Percentiles rank a stretch among this genome's conserved stretches.
phyloP scores from a whole-genome alignment of 2,113 vertebrate species.

The Sebastes schlegelii region DNA sequence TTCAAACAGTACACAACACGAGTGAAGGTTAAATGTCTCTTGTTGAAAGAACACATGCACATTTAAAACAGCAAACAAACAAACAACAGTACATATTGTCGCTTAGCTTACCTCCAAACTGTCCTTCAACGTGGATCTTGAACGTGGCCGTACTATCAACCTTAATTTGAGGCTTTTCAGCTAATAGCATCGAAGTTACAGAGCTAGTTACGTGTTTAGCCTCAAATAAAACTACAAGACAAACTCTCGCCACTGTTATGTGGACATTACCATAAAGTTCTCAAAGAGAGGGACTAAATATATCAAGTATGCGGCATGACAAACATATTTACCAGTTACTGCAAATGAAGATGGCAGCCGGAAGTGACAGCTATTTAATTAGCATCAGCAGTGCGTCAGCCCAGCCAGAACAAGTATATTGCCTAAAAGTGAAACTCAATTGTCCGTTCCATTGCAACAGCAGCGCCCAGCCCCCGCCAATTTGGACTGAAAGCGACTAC shows the following conservation, averaged over 20 bases:
- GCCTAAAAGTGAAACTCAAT: no score
- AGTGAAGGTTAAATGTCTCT: not conserved
- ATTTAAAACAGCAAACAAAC: not conserved
- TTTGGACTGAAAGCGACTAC: no score
- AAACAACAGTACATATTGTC: not conserved
- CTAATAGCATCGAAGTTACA: not conserved
- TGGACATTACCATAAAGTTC: no score
- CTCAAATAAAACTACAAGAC: not conserved
- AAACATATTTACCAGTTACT: no score
- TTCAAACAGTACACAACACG: not conserved
- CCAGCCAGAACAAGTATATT: no score
- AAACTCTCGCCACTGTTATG: not conserved
- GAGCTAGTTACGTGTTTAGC: no score
- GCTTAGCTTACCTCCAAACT: conserved; percentile 17
- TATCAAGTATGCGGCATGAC: accelerated
- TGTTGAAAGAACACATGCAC: not conserved
- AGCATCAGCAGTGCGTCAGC: not conserved
- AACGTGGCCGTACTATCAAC: not conserved
- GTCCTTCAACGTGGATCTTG: not conserved
- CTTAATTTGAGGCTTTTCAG: no score
- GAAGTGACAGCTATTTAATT: conserved; percentile 11
- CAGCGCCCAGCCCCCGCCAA: no score
- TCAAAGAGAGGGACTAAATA: not conserved
- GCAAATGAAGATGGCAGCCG: not conserved
- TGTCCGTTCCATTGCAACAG: no score